Percentiles rank a stretch among this genome's conserved stretches.
Conservation (phyloP, 1,140 invertebrate species). For the Argopecten irradians region DNA sequence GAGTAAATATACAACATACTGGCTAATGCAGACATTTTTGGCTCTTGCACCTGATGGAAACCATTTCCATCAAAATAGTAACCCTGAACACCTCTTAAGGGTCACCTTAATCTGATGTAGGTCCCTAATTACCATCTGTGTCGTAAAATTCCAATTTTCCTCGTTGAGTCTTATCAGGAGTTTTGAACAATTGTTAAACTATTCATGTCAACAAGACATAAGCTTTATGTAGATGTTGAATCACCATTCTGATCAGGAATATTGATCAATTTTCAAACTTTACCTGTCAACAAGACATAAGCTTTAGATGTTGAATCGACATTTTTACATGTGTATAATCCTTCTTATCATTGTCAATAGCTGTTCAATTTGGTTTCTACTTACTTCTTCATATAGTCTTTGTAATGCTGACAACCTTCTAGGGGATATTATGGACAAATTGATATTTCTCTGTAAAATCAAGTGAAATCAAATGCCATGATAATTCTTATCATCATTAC, state of each 20-base stretch:
- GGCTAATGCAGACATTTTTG: no score
- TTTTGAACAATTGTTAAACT: no score
- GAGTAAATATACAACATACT: no score
- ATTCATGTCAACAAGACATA: no score
- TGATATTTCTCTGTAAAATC: conserved; percentile 84
- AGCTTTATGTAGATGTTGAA: no score
- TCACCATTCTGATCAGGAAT: background rate
- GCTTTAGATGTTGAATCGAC: background rate
- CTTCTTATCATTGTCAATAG: background rate
- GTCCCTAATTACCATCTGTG: no score
- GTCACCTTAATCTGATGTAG: no score
- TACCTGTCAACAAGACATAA: background rate
- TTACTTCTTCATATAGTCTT: conserved; percentile 78
- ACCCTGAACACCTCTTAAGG: no score
- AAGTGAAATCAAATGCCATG: conserved; percentile 35
- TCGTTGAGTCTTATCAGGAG: no score
- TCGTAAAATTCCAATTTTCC: no score
- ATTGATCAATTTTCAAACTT: background rate
- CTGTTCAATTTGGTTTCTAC: conserved; percentile 29
- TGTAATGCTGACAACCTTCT: conserved; percentile 85
- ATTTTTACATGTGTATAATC: background rate
- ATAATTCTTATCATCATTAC: background rate
- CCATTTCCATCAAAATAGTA: no score
- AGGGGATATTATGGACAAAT: conserved; percentile 92
- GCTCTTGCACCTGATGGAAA: no score